A percentile compares a stretch with the other conserved stretches of the same genome.
Conservation (phyloP, 2,797 vertebrate genomes). For the Sciaenops ocellatus region DNA sequence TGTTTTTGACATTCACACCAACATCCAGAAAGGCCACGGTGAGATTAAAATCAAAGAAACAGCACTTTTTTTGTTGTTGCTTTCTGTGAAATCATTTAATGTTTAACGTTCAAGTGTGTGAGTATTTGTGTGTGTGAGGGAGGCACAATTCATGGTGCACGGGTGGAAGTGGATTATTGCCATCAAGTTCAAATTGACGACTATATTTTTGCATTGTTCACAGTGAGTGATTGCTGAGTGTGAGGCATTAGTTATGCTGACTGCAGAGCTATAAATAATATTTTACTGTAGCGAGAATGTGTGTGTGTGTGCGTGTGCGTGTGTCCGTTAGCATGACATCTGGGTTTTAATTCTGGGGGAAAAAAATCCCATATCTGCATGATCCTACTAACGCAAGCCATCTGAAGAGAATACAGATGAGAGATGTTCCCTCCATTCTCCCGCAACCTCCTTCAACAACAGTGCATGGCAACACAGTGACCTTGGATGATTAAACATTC, state of each 20-base stretch:
- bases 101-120: slow-evolving; percentile 33
- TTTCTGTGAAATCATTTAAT: slow-evolving; percentile 60
- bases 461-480: slow-evolving; percentile 72
- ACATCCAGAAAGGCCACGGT: slow-evolving; percentile 32
- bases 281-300: slow-evolving; percentile 72
- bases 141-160: slow-evolving; percentile 52
- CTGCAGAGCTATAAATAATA: slow-evolving; percentile 81
- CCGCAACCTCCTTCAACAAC: slow-evolving; percentile 69
- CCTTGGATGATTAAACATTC: slow-evolving; percentile 82
- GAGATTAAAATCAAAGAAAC: slow-evolving; percentile 57
- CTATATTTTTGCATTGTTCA: slow-evolving; percentile 77
- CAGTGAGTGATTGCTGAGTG: slow-evolving; percentile 72
- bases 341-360: slow-evolving; percentile 80
- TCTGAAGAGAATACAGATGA: slow-evolving; percentile 85
- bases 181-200: slow-evolving; percentile 72
- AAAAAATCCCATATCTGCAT: slow-evolving; percentile 79
- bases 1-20: slow-evolving; percentile 45
- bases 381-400: slow-evolving; percentile 79
- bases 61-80: slow-evolving; percentile 32
- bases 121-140: slow-evolving; percentile 11
- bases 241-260: slow-evolving; percentile 77
- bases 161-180: slow-evolving; percentile 70
- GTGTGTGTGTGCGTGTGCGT: slow-evolving; percentile 60
- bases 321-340: slow-evolving; percentile 78
- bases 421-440: slow-evolving; percentile 66